Evolutionary conservation across 2,113 vertebrate species (phyloP), one percentile per base, ranked within the genome.

Genomic region (Hippolais icterina): DNA sequence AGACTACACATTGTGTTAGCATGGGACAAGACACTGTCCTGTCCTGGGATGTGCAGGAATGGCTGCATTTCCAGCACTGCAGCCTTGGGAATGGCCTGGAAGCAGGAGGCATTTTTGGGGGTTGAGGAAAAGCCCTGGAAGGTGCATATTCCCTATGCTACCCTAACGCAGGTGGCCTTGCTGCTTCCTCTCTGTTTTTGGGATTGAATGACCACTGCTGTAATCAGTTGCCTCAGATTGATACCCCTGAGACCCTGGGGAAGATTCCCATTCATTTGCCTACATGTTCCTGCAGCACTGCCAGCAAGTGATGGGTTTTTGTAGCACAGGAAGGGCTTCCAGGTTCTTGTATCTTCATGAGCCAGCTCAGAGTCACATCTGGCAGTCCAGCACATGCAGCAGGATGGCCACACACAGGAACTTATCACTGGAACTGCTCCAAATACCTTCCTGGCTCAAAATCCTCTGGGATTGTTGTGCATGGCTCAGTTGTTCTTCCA

Each of bases 1-100:
- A 79, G 31, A 28, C 28, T 23, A 5, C 33, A 46, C 0, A 0
- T 6, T 17, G 78, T 1, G 17, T 50, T 59, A 46, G 9, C 0
- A 0, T 3, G 29, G 68, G 50, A 64, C 9, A 2, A 3, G 53
- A 21, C 28, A 9, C 23, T 59, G 54, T 37, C n/a, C 37, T 33
- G 42, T 28, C n/a, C 22, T 2, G 0, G 66, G 60, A 47, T 41
- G 47, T 42, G 47, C 53, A 69, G 80, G 29, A 42, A n/a, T 0
- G 8, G 49, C 76, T 77, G 46, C n/a, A 59, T 12, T n/a, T 65
- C 57, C 78, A 63, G 65, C 39, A 42, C 2, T 1, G 3, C 28
- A 54, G 29, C 49, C 23, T 46, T 27, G 17, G 54, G 7, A 83
- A 49, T 6, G 27, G 15, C 16, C 35, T 79, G 59, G 28, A 8